Percentiles rank a stretch among this genome's conserved stretches.
These are phyloP conservation scores for Platycnemis pennipes DNA, from an alignment of 2,888 invertebrate genomes.

Conservation along the genomic window DNA sequence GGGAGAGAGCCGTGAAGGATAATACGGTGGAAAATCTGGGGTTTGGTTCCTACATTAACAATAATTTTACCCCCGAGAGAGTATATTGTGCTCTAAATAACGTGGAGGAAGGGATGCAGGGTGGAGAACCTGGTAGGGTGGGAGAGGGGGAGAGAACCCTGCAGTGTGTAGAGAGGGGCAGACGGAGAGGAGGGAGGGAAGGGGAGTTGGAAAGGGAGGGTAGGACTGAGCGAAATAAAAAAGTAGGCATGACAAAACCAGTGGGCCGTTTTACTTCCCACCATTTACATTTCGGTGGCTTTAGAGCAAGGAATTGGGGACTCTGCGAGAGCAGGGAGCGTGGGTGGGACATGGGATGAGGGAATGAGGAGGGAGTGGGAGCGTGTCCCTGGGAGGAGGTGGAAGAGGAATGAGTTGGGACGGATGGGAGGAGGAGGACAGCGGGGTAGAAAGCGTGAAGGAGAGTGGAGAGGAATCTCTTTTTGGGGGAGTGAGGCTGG, in stretches of 20 bases:
- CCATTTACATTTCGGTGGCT: slow-evolving; percentile 67
- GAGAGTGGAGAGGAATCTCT: background rate
- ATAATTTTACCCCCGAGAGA: slow-evolving; percentile 64
- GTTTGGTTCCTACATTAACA: slow-evolving; percentile 62
- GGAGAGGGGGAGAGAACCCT: background rate
- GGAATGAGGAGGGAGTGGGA: background rate
- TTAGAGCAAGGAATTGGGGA: slow-evolving; percentile 58
- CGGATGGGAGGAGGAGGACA: background rate
- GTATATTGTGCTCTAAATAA: slow-evolving; percentile 66
- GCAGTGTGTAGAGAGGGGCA: background rate
- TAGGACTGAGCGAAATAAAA: slow-evolving; percentile 62
- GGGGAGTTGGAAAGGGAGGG: background rate
- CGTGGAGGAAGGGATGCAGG: background rate
- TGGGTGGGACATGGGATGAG: background rate
- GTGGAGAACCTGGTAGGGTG: background rate
- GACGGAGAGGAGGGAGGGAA: background rate
- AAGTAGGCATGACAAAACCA: slow-evolving; percentile 65
- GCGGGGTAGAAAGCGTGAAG: background rate
- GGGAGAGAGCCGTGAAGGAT: slow-evolving; percentile 21
- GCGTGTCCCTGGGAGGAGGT: too few species aligned
- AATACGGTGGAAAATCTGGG: slow-evolving; percentile 65
- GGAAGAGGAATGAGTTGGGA: background rate
- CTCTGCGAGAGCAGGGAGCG: background rate
- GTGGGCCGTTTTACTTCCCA: slow-evolving; percentile 64
- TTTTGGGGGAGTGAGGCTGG: background rate